These are phyloP conservation scores for Labrus mixtus DNA, from an alignment of 2,113 vertebrate species.

Conservation along the genomic window DNA sequence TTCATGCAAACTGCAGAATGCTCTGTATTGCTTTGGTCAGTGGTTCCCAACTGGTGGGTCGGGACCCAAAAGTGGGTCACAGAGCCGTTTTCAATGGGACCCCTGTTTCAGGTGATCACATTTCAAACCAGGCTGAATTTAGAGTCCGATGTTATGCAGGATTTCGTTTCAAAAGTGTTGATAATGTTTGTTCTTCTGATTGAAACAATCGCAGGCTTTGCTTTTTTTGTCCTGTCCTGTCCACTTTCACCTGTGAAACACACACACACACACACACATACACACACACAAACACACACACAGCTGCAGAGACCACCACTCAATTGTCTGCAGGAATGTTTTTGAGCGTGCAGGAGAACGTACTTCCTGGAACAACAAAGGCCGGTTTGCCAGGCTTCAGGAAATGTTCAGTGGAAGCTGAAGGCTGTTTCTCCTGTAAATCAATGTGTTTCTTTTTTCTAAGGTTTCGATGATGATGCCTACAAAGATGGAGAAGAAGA, in stretches of 20 bases:
- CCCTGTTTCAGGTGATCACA: no score
- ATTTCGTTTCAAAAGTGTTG: background rate
- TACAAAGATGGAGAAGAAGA: background rate
- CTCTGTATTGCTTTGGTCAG: no score
- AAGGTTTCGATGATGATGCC: conserved; percentile 7
- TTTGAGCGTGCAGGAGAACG: conserved; percentile 24
- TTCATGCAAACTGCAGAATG: no score
- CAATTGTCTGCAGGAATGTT: conserved; percentile 56
- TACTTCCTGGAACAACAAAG: conserved; percentile 63
- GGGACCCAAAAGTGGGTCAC: no score
- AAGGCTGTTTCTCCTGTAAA: conserved; percentile 27
- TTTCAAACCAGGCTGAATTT: no score
- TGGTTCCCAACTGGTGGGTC: no score
- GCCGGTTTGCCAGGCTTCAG: conserved; percentile 21
- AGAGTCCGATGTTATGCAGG: background rate
- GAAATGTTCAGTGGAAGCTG: conserved; percentile 33
- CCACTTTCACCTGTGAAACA: conserved; percentile 33
- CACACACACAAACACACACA: background rate
- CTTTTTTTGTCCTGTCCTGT: no score
- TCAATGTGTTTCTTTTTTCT: conserved; percentile 8
- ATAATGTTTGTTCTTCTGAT: background rate
- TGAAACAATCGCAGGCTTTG: background rate
- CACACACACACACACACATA: conserved; percentile 27
- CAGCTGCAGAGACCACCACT: background rate
- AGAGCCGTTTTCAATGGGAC: no score